Percentiles rank a stretch among this genome's conserved stretches.
phyloP scores from a whole-genome alignment of 1,140 invertebrate genomes.

The Vollenhovia emeryi region DNA sequence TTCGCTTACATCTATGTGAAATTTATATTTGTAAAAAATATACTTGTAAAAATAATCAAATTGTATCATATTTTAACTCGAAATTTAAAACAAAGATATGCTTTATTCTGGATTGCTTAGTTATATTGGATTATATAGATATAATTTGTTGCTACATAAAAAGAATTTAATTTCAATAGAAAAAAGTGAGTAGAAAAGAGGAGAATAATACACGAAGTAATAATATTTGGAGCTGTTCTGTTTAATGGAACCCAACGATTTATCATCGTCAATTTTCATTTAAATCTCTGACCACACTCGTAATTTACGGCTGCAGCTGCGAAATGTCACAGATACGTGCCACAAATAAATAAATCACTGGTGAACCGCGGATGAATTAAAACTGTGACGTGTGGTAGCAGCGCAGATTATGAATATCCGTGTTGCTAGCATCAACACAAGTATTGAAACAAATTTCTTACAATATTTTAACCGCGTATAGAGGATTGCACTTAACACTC shows the following conservation, averaged over 20 bases:
- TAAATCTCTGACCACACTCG: slow-evolving; percentile 42
- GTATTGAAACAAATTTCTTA: neutral
- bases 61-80: neutral
- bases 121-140: neutral
- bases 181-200: neutral
- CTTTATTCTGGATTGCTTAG: neutral
- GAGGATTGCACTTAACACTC: neutral
- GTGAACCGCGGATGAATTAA: slow-evolving; percentile 28
- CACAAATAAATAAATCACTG: slow-evolving; percentile 47
- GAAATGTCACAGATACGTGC: slow-evolving; percentile 8
- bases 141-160: neutral
- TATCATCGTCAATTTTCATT: slow-evolving; percentile 50
- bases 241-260: slow-evolving; percentile 13
- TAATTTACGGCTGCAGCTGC: slow-evolving; percentile 37
- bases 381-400: slow-evolving; percentile 16
- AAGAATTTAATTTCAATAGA: neutral
- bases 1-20: neutral
- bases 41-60: neutral
- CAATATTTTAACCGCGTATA: neutral
- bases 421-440: neutral
- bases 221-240: neutral
- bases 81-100: neutral
- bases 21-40: neutral
- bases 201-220: neutral
- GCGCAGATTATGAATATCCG: neutral